Evolutionary conservation across 1,140 invertebrate genomes (phyloP).

Genomic region (Drosophila willistoni): DNA sequence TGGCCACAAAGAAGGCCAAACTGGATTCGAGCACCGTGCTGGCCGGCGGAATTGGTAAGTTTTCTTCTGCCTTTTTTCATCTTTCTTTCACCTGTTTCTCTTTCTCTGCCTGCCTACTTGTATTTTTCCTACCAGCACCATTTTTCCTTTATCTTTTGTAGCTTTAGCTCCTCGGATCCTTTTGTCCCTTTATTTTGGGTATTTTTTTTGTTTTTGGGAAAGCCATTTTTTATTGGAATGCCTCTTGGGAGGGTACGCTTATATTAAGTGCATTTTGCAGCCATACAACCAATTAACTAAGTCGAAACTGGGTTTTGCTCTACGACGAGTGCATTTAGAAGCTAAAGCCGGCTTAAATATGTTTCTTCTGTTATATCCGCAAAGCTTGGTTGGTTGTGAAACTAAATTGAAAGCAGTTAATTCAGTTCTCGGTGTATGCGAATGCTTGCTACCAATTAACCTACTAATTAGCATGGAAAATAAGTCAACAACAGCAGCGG

Average conservation of each 20-base stretch:
- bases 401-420: conserved; percentile 38
- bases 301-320: not conserved
- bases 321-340: conserved; percentile 27
- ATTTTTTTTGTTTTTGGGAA: conserved; percentile 12
- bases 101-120: not conserved
- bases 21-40: conserved; percentile 82
- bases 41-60: conserved; percentile 83
- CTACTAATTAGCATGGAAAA: conserved; percentile 77
- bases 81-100: not conserved
- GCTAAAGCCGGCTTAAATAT: conserved; percentile 50
- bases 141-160: conserved; percentile 10
- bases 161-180: conserved; percentile 20
- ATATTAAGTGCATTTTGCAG: conserved; percentile 63
- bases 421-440: not conserved
- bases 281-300: conserved; percentile 58
- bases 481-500: conserved; percentile 41
- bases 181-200: conserved; percentile 5
- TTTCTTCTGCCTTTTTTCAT: conserved; percentile 25
- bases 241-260: conserved; percentile 37
- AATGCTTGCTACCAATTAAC: conserved; percentile 74
- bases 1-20: conserved; percentile 95
- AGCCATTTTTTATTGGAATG: conserved; percentile 42
- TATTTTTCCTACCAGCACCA: not conserved
- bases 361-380: too few species aligned
- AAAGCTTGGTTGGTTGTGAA: conserved; percentile 9